Evolutionary conservation across 2,113 vertebrate species (phyloP), one percentile per base, ranked within the genome.

Genomic region (Suncus etruscus): DNA sequence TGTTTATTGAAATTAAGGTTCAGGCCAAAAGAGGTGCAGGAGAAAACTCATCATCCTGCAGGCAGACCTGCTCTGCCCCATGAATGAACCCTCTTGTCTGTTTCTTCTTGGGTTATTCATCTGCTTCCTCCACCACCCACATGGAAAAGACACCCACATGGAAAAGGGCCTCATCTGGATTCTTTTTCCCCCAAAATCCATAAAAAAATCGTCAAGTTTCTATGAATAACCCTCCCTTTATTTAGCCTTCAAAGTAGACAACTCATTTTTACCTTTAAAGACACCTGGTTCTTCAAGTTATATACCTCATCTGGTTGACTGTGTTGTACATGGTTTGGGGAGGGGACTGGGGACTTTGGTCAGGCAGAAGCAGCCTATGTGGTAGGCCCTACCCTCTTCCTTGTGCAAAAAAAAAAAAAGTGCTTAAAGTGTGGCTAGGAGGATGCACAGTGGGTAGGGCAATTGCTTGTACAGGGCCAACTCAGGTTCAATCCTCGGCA

Each of bases 171-270:
- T 24, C 63, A 1, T 45, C 39, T 24, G 50, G 27, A 10, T 54
- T 90, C 79, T 27, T 68, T 73, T 74, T 51, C 18, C 31, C 39
- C 85, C 6, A 61, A 87, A 70, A 73, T 29, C 68, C 29, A 48
- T 85, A 8, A 11, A 31, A 81, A 16, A 79, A 78, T 63, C 69
- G 39, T 15, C 78, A 54, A 77, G 47, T 82, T 84, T 82, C 27
- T 15, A 24, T 66, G 58, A 3, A 54, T 54, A n/a, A n/a, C 24
- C 14, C 51, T 70, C 16, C 63, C 9, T 74, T 24, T 83, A 27
- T 85, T 90, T 89, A 80, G 58, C 20, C 9, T 75, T 24, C 83
- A 84, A 75, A 51, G 24, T 50, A 61, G n/a, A 80, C 29, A 73
- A 54, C n/a, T n/a, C 47, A 78, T 79, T 87, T 90, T 27, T 74